Base-by-base conservation (phyloP, 2,797 vertebrate species). In the Catamblyrhynchus diadema region DNA sequence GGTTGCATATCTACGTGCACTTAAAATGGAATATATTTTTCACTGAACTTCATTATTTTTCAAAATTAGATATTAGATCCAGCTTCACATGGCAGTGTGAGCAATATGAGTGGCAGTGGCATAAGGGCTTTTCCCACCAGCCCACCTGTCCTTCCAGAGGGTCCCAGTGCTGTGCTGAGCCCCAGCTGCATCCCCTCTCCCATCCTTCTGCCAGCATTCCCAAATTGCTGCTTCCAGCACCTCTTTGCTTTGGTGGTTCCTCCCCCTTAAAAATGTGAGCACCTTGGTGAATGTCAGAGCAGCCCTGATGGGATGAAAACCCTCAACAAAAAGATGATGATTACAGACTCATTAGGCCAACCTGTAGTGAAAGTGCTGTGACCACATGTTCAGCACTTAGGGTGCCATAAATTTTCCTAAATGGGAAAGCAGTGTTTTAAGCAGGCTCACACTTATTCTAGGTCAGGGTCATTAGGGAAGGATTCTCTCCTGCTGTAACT, bases 341-440 rank as follows among this genome's bases (percentile, higher is more conserved):
- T 96, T 95, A 81, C 85, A 92, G 85, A 74, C 79, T 96, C 95
- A 91, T 97, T 96, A 96, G 90, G 92, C 80, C 75, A 88, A 90
- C 74, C 90, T 77, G 24, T 45, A 79, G 70, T 42, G 89, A 87
- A 96, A 96, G 67, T 74, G 81, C 91, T 97, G 80, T 65, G 79
- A 94, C 92, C 95, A 95, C 95, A 94, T 86, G 89, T 81, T 96
- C 92, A 33, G 66, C 80, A 92, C 80, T 96, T 88, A 92, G 51
- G 25, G 70, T 20, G 75, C 54, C 86, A 96, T 97, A 95, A 96
- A 97, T 96, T 95, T 96, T 78, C 80, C 85, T 93, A 95, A 97
- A 92, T 93, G 81, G 91, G 64, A 80, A 82, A 94, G 91, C 70
- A 64, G 80, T 32, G 90, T 95, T 96, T 95, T 88, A 74, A 97